Evolutionary conservation across 2,113 vertebrate genomes (phyloP), one percentile per base, ranked within the genome.

Genomic region (Neodon shergylaensis): DNA sequence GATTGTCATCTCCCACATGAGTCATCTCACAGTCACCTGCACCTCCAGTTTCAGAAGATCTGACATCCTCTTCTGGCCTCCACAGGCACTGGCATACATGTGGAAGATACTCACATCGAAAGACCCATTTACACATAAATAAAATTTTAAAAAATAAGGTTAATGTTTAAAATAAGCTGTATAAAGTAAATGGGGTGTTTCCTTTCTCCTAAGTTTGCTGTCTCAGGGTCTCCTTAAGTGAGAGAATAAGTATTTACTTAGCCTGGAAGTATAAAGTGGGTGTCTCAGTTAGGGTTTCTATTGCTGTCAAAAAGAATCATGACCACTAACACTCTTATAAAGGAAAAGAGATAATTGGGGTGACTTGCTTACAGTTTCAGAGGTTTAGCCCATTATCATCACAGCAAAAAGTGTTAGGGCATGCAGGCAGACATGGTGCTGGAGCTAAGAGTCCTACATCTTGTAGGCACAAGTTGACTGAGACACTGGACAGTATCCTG

Each of bases 121-220:
- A 84, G 8, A 31, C 22, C 26, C 82, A 84, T 17, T 66, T 44
- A 47, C 42, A 33, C 22, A 66, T 33, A 85, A 85, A 85, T 66
- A 66, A 33, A 66, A 47, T 42, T 26, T 42, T 42, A 63, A 42
- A 63, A 63, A 31, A 44, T 33, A 28, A 92, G 68, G 66, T 83
- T 39, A 78, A 73, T 26, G 28, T 90, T 52, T 39, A 93, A 95
- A 90, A 76, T 88, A 11, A 83, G 68, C 16, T 22, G 0, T 33
- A 36, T n/a, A 13, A 81, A 77, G 28, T 24, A 63, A 76, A 61
- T 16, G 4, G 39, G 13, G 28, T 68, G 13, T 68, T 31, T 0
- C 54, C 26, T 49, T 7, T 86, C 36, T 36, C 21, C 44, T 76
- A 42, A 76, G 72, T 61, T 91, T 4, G 61, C 70, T 33, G 9